phyloP scores from a whole-genome alignment of 2,888 invertebrate species.

The Mesopsocus fuscifrons region DNA sequence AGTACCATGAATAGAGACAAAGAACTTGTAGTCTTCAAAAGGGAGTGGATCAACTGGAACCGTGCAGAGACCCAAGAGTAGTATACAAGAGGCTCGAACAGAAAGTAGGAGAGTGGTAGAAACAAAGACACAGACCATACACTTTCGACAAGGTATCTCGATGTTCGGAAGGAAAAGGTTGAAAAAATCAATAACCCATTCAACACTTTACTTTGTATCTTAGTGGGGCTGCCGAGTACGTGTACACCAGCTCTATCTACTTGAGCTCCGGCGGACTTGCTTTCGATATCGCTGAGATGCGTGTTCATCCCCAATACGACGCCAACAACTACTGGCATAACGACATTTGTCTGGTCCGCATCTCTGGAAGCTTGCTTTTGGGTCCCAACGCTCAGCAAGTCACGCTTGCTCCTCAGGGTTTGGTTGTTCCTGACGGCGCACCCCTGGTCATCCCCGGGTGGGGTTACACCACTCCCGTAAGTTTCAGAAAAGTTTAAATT shows the following conservation, averaged over 20 bases:
- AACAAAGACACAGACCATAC: too few species aligned
- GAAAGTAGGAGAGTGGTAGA: too few species aligned
- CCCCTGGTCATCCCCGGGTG: background rate
- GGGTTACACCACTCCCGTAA: constrained; percentile 4
- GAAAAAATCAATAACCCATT: too few species aligned
- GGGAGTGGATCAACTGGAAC: too few species aligned
- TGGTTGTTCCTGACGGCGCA: background rate
- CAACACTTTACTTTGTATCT: too few species aligned
- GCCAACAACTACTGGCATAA: background rate
- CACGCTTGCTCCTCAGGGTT: background rate
- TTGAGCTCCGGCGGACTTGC: background rate
- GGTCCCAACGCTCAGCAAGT: background rate
- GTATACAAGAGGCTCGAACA: too few species aligned
- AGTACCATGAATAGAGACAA: too few species aligned
- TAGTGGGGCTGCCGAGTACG: too few species aligned
- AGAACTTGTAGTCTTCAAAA: too few species aligned
- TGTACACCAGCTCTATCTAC: constrained; percentile 1
- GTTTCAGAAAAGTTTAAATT: too few species aligned
- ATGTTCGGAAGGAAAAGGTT: too few species aligned
- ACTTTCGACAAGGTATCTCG: too few species aligned
- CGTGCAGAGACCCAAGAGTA: background rate
- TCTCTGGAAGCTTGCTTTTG: background rate
- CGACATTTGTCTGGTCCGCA: constrained; percentile 6
- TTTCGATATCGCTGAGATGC: background rate
- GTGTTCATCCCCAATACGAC: background rate